Evolutionary conservation across 2,113 vertebrate genomes (phyloP).

Genomic region (Heterochromis multidens): DNA sequence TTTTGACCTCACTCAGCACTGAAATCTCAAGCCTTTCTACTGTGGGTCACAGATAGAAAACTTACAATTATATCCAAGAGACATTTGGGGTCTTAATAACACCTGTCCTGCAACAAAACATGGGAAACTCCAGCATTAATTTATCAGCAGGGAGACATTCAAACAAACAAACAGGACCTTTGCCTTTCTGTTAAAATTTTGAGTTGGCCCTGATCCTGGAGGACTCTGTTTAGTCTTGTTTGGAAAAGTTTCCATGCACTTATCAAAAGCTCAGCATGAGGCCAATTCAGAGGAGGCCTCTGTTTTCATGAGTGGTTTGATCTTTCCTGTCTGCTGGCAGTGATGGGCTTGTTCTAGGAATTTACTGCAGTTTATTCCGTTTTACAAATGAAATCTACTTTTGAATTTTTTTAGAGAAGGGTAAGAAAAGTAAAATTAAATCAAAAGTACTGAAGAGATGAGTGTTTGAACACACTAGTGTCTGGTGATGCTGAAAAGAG

Average conservation of each 20-base stretch:
- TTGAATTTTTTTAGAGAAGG: neutral
- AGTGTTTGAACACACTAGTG: neutral
- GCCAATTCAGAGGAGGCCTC: neutral
- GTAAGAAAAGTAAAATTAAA: neutral
- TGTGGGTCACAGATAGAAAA: neutral
- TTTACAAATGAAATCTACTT: neutral
- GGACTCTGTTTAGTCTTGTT: neutral
- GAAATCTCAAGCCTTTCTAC: neutral
- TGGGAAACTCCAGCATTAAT: neutral
- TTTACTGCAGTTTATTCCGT: neutral
- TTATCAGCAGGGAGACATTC: neutral
- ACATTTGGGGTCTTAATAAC: neutral
- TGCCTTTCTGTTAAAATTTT: neutral
- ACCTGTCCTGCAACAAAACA: neutral
- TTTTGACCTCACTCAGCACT: neutral
- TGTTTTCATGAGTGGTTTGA: constrained; percentile 9
- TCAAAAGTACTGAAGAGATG: neutral
- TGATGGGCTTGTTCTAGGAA: neutral
- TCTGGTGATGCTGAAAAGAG: no score
- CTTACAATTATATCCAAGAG: neutral
- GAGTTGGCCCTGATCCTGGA: neutral
- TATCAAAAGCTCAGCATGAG: constrained; percentile 31
- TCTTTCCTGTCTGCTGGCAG: neutral
- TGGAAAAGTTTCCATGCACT: neutral
- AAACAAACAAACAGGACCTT: constrained; percentile 11